These are phyloP conservation scores for Hydrozoanthus tunicans DNA, from an alignment of 64 coral and sea anemone genomes.

Conservation along the genomic window DNA sequence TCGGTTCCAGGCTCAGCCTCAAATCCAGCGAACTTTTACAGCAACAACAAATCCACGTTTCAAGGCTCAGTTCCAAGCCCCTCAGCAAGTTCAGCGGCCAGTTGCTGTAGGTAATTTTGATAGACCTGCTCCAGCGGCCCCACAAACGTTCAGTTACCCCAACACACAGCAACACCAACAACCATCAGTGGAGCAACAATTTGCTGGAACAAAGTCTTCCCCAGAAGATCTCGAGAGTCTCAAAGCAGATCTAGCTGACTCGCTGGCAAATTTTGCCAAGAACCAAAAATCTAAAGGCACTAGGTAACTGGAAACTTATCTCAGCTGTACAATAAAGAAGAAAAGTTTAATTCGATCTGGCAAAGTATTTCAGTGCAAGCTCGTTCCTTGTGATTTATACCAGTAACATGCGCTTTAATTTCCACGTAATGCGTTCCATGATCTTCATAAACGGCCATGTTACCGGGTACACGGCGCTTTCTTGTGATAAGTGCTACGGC, in stretches of 20 bases:
- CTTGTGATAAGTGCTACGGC: no score
- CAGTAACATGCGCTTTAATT: no score
- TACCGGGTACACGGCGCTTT: no score
- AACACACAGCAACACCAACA: background rate
- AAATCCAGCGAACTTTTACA: background rate
- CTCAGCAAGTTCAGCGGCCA: slow-evolving; percentile 1
- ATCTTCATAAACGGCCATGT: no score
- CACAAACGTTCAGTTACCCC: background rate
- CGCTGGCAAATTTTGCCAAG: slow-evolving; percentile 33
- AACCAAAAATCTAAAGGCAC: background rate
- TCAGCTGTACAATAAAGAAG: background rate
- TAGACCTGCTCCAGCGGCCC: background rate
- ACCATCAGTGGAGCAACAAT: background rate
- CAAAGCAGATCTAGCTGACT: slow-evolving; percentile 44
- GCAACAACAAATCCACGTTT: background rate
- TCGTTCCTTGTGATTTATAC: background rate
- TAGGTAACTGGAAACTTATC: background rate
- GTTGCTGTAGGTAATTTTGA: background rate
- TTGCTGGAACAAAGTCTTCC: background rate
- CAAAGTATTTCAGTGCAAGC: background rate
- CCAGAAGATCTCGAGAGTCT: slow-evolving; percentile 49
- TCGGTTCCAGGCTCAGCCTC: background rate
- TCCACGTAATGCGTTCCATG: no score
- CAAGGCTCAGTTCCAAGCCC: background rate
- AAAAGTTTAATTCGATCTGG: background rate